These are phyloP conservation scores for Drosophila tropicalis DNA, from an alignment of 1,140 invertebrate species.

Conservation along the genomic window DNA sequence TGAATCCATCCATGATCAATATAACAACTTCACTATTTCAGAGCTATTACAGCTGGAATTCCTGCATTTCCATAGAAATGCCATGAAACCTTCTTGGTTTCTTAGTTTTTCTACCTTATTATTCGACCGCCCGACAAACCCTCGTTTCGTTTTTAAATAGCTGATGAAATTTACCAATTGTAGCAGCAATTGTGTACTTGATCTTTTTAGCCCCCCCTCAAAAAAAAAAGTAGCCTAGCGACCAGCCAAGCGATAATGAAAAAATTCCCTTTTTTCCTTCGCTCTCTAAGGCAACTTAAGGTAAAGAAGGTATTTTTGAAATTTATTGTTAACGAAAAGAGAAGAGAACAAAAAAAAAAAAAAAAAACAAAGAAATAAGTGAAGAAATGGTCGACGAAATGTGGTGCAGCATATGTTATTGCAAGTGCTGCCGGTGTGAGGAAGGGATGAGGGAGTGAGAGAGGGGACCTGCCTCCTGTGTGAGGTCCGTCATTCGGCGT, in stretches of 20 bases:
- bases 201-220: conserved; percentile 11
- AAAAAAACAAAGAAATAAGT: conserved; percentile 24
- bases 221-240: conserved; percentile 23
- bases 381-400: conserved; percentile 43
- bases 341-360: conserved; percentile 28
- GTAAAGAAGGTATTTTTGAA: conserved; percentile 69
- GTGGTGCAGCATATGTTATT: conserved; percentile 73
- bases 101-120: not conserved
- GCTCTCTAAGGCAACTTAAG: conserved; percentile 33
- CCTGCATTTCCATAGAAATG: too few relatives aligned
- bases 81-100: not conserved
- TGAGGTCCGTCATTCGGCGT: conserved; percentile 49
- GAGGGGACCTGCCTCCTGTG: conserved; percentile 40
- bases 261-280: conserved; percentile 54
- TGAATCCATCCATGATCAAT: too few relatives aligned
- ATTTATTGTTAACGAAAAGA: conserved; percentile 69
- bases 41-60: too few relatives aligned
- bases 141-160: conserved; percentile 58
- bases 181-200: conserved; percentile 59
- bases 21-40: too few relatives aligned
- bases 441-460: conserved; percentile 4
- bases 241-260: conserved; percentile 66
- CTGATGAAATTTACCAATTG: conserved; percentile 75
- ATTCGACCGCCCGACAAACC: not conserved
- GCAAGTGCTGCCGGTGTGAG: conserved; percentile 11